Evolutionary conservation across 2,113 vertebrate genomes (phyloP), one percentile per base, ranked within the genome.

Genomic region (Solea solea): DNA sequence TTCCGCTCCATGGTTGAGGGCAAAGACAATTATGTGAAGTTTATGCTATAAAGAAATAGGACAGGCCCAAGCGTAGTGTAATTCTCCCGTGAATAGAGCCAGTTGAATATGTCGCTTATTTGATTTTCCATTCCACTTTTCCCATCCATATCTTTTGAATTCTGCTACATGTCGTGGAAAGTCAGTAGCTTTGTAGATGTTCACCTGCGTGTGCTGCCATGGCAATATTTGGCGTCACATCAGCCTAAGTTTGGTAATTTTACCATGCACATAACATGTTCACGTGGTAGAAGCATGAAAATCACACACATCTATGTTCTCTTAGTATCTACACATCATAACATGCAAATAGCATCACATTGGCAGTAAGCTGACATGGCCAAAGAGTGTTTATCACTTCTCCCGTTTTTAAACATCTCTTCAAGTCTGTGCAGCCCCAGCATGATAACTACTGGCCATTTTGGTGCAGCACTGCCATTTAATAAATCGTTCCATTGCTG

Each of bases 401-500:
- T 69, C 63, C 75, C 68, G 85, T 87, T 88, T 74, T 67, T 25
- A 42, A 64, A 82, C 66, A 82, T 86, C 78, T 86, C 86, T 86
- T 86, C 64, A 89, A 88, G 83, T 82, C 81, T 40, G 60, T 78
- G 82, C 80, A 89, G 84, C 72, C 64, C 56, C 52, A 42, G 74
- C 64, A 55, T 86, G 91, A 91, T 88, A 91, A 90, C 91, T 88
- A 57, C 80, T 93, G 89, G 82, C 87, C 78, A 73, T 93, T 93
- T 64, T 89, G 78, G 84, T 58, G 83, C 89, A 89, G 88, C 74
- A 28, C 68, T 84, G 69, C 91, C 92, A 89, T 95, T 92, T 93
- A 93, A 92, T 90, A 85, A 80, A 91, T 91, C 76, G 65, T 83
- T 93, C 93, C 86, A 86, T 90, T 90, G 88, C 86, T 69, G 80